Percentiles rank a stretch among this genome's conserved stretches.
These are phyloP conservation scores for Corvus moneduloides DNA, from an alignment of 2,113 vertebrate genomes.

Conservation along the genomic window DNA sequence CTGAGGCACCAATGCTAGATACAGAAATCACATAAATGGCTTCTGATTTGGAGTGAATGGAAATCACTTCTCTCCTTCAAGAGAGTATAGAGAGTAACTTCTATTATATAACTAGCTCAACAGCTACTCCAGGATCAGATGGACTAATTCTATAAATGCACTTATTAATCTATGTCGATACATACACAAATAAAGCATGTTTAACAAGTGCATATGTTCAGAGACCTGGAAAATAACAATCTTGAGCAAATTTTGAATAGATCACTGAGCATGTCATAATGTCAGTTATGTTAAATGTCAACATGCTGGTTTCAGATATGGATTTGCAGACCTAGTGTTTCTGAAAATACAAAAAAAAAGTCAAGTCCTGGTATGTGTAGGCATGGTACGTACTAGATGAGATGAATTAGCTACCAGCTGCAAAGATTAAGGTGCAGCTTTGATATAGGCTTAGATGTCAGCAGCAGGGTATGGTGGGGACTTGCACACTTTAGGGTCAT, in stretches of 20 bases:
- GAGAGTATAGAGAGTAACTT: neutral
- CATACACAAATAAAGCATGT: neutral
- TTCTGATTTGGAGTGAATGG: neutral
- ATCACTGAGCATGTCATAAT: neutral
- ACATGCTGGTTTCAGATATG: neutral
- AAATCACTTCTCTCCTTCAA: neutral
- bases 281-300: neutral
- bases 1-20: neutral
- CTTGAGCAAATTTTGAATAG: neutral
- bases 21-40: neutral
- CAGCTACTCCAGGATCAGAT: neutral
- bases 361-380: neutral
- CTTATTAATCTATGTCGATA: neutral
- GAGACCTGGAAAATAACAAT: neutral
- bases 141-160: neutral
- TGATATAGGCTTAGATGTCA: neutral
- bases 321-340: neutral
- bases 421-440: neutral
- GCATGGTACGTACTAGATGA: neutral
- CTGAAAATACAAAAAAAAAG: neutral
- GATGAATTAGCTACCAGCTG: neutral
- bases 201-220: neutral
- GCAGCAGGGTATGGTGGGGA: neutral
- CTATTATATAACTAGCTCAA: neutral
- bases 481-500: neutral